Evolutionary conservation across 2,888 invertebrate genomes (phyloP).

Genomic region (Trissoscelio sp.): DNA sequence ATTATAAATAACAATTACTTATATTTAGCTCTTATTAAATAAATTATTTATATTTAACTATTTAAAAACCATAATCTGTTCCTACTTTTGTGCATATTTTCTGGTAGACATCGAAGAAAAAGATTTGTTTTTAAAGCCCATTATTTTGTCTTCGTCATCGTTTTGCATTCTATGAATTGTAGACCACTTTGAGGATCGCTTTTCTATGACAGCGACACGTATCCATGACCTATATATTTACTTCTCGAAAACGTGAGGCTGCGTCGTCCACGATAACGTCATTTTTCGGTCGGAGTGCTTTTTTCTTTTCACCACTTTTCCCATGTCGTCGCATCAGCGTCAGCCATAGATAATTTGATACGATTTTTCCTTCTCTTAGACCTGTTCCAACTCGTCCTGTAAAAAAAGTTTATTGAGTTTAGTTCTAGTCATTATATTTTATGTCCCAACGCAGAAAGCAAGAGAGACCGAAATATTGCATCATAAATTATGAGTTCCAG

Average conservation of each 20-base stretch:
- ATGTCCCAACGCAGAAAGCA: background rate
- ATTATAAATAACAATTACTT: no score
- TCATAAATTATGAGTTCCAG: slow-evolving; percentile 33
- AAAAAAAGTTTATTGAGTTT: slow-evolving; percentile 37
- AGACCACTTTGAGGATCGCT: slow-evolving; percentile 45
- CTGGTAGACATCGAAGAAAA: no score
- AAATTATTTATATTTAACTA: no score
- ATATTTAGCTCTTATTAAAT: no score
- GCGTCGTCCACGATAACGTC: slow-evolving; percentile 35
- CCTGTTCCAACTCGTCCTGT: background rate
- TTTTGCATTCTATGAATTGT: slow-evolving; percentile 25
- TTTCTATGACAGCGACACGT: slow-evolving; percentile 37
- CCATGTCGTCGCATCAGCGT: background rate
- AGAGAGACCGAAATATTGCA: slow-evolving; percentile 17
- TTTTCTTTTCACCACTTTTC: slow-evolving; percentile 48
- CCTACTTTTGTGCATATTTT: background rate
- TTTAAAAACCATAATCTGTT: no score
- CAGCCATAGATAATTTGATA: slow-evolving; percentile 34
- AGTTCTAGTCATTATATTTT: slow-evolving; percentile 43
- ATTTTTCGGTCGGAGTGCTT: slow-evolving; percentile 52
- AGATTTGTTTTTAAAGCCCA: slow-evolving; percentile 29
- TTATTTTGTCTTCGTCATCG: slow-evolving; percentile 35
- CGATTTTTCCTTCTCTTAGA: slow-evolving; percentile 16
- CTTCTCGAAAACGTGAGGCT: slow-evolving; percentile 17
- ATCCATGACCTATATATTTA: slow-evolving; percentile 57